A percentile compares a stretch with the other conserved stretches of the same genome.
Evolutionary conservation across 2,113 vertebrate genomes (phyloP).

Genomic region (Ailuropoda melanoleuca): DNA sequence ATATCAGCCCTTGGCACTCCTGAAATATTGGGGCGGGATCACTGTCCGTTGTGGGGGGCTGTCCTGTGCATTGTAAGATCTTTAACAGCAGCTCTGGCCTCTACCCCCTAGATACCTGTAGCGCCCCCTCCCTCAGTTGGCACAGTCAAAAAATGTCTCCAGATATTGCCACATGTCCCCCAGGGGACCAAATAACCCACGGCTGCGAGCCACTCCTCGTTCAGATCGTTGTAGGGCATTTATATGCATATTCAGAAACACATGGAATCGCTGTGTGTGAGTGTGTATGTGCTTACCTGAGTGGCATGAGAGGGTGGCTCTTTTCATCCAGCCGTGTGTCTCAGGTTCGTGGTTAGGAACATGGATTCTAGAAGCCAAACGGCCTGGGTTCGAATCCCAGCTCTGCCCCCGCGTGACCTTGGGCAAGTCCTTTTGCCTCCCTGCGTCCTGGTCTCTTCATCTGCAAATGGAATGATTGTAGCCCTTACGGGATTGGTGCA

Average conservation of each 20-base stretch:
- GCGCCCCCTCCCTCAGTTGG: neutral
- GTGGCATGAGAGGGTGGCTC: neutral
- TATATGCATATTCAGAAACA: rapidly evolving
- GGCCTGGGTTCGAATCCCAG: neutral
- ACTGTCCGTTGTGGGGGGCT: neutral
- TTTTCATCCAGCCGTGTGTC: neutral
- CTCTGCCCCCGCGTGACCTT: neutral
- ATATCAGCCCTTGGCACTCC: neutral
- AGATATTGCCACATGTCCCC: neutral
- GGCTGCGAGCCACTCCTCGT: neutral
- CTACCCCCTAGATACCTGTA: neutral
- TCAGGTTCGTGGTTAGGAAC: neutral
- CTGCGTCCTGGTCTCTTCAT: neutral
- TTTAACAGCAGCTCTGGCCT: neutral
- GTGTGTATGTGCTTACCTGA: neutral
- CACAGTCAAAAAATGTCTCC: neutral
- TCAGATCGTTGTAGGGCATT: neutral
- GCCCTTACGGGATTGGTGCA: rapidly evolving
- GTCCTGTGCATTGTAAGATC: neutral
- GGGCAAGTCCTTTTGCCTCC: neutral
- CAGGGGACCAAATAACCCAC: neutral
- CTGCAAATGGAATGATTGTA: neutral
- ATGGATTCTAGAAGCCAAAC: neutral
- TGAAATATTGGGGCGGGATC: too few species aligned
- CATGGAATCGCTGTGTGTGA: rapidly evolving